Base-by-base conservation (phyloP, 2,888 invertebrate genomes). In the Hydroisotoma schaefferi region DNA sequence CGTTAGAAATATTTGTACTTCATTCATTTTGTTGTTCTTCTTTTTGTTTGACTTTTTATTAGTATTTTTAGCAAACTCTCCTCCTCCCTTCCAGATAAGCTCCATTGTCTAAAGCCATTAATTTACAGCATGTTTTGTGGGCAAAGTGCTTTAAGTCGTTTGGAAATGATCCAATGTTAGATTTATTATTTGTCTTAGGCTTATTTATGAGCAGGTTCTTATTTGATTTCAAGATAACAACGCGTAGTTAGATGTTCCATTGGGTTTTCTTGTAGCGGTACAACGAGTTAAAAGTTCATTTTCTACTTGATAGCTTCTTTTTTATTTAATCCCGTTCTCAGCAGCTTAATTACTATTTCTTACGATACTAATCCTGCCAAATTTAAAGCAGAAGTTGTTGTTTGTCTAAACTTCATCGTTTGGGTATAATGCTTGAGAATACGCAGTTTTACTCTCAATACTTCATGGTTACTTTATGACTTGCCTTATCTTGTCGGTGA, bases 151-250 rank as follows among this genome's bases (percentile, higher is more conserved):
- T 52, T 22, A 37, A 52, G 51, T 52, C 51, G 23, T 52, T 52
- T 52, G 51, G 51, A 37, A 20, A 20, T 52, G 18, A 29, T 52
- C 51, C 51, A 52, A 52, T 52, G 15, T 12, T 18, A 52, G 51
- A 52, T 52, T 52, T 52, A 52, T 52, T 52, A 52, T 52, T 52
- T 52, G 51, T 52, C 51, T 18, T 29, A 37, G n/a, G 20, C 37
- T 18, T 28, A 52, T 52, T 52, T 52, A 52, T 52, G 33, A 10
- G 25, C 26, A 28, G n/a, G n/a, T n/a, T 40, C 40, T 40, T 40
- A 15, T 40, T 40, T 40, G 40, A 40, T 40, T 40, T 20, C 40
- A 40, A 40, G 40, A 40, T 40, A 40, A 40, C 40, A 40, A 20
- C n/a, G n/a, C n/a, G n/a, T n/a, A n/a, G n/a, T n/a, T n/a, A n/a